A percentile compares a stretch with the other conserved stretches of the same genome.
These are phyloP conservation scores for Meleagris gallopavo DNA, from an alignment of 2,113 vertebrate genomes.

Conservation along the genomic window DNA sequence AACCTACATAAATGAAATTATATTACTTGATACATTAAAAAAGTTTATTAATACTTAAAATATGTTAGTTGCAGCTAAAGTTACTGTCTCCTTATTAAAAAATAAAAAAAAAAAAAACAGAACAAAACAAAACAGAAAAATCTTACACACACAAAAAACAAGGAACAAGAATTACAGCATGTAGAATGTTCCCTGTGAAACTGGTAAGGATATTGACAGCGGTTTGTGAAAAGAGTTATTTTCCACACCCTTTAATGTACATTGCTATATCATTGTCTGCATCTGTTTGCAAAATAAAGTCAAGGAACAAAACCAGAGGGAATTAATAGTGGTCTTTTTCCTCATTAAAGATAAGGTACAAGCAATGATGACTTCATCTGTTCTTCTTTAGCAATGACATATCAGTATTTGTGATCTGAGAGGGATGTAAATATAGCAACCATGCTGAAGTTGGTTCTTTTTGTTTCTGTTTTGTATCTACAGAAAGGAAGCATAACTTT, in stretches of 20 bases:
- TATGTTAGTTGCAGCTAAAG: too few species aligned
- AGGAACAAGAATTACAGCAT: background rate
- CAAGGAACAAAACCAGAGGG: background rate
- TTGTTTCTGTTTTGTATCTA: background rate
- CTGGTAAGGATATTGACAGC: background rate
- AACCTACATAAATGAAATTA: background rate
- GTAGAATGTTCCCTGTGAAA: background rate
- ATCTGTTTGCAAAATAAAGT: background rate
- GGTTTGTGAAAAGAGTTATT: background rate
- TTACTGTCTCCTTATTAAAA: too few species aligned
- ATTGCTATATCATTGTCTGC: background rate
- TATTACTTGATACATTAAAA: background rate
- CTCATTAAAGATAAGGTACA: background rate
- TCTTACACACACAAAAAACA: too few species aligned
- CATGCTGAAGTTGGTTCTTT: background rate
- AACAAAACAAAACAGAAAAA: background rate
- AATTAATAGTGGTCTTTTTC: background rate
- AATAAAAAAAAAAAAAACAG: background rate
- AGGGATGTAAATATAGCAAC: background rate
- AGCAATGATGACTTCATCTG: background rate
- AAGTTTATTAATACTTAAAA: too few species aligned
- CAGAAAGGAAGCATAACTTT: background rate
- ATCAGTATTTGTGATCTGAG: background rate
- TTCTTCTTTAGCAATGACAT: background rate
- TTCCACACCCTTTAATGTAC: background rate